A percentile compares a stretch with the other conserved stretches of the same genome.
phyloP scores from a whole-genome alignment of 2,888 invertebrate species.

The Prosopocoilus inquinatus region DNA sequence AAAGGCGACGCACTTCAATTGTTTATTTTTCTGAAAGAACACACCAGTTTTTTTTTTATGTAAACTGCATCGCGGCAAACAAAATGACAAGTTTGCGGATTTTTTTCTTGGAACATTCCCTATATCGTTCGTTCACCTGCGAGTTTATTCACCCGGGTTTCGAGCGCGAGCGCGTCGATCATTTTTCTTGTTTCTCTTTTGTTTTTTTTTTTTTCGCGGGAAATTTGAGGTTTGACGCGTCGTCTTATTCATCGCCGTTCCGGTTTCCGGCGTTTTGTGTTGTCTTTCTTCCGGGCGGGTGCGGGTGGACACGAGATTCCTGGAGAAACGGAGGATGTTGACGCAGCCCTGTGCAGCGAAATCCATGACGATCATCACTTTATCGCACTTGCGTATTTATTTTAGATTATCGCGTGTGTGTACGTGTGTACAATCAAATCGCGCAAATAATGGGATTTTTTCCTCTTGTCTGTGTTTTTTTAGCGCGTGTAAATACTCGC shows the following conservation, averaged over 20 bases:
- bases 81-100: slow-evolving; percentile 22
- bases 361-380: not conserved
- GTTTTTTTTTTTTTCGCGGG: not conserved
- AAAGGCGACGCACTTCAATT: not conserved
- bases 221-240: not conserved
- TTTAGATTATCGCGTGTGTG: not conserved
- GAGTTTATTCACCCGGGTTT: slow-evolving; percentile 23
- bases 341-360: no score
- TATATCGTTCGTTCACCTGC: slow-evolving; percentile 23
- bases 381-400: not conserved
- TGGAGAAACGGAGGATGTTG: no score
- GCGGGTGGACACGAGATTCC: no score
- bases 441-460: not conserved
- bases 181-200: no score
- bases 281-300: no score
- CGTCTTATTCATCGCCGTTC: not conserved
- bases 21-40: not conserved
- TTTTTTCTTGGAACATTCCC: slow-evolving; percentile 25
- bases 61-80: slow-evolving; percentile 18
- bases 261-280: no score
- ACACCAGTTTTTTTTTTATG: slow-evolving; percentile 12
- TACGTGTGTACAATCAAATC: not conserved
- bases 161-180: not conserved
- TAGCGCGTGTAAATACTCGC: not conserved
- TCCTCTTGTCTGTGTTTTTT: not conserved